A percentile compares a stretch with the other conserved stretches of the same genome.
Conservation (phyloP, 2,888 invertebrate species). For the Mimumesa dahlbomi region DNA sequence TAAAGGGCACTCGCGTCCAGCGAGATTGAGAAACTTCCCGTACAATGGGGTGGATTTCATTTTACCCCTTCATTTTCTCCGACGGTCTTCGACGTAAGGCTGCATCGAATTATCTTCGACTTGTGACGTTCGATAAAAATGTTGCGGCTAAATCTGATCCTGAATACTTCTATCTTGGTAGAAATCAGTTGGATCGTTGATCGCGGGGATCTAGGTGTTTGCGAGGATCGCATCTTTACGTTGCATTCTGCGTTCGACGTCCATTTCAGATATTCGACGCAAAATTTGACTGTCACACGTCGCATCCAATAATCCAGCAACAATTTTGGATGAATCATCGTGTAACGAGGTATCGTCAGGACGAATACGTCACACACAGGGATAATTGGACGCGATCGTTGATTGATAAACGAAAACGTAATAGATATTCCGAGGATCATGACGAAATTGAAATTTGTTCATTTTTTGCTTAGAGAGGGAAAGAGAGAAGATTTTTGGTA, state of each 20-base stretch:
- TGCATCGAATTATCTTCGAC: slow-evolving; percentile 14
- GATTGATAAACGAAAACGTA: neutral
- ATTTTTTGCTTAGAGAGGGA: too few relatives aligned
- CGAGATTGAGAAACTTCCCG: slow-evolving; percentile 51
- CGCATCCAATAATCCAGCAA: too few relatives aligned
- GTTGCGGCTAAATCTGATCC: too few relatives aligned
- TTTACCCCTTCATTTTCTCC: slow-evolving; percentile 30
- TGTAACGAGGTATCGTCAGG: neutral
- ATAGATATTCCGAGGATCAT: slow-evolving; percentile 2
- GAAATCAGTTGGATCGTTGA: too few relatives aligned
- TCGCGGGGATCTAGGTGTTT: too few relatives aligned
- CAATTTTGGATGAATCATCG: too few relatives aligned
- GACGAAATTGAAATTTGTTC: neutral
- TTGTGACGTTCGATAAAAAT: too few relatives aligned
- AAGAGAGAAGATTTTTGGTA: neutral
- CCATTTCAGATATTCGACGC: too few relatives aligned
- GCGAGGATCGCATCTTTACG: too few relatives aligned
- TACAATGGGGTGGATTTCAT: slow-evolving; percentile 43
- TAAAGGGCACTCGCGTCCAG: slow-evolving; percentile 41
- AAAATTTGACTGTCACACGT: too few relatives aligned
- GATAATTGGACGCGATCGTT: slow-evolving; percentile 10
- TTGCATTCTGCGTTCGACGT: too few relatives aligned
- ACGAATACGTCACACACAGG: neutral
- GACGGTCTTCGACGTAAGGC: slow-evolving; percentile 16
- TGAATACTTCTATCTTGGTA: neutral